Conservation (phyloP, 2,797 vertebrate species). For the Staurois parvus region DNA sequence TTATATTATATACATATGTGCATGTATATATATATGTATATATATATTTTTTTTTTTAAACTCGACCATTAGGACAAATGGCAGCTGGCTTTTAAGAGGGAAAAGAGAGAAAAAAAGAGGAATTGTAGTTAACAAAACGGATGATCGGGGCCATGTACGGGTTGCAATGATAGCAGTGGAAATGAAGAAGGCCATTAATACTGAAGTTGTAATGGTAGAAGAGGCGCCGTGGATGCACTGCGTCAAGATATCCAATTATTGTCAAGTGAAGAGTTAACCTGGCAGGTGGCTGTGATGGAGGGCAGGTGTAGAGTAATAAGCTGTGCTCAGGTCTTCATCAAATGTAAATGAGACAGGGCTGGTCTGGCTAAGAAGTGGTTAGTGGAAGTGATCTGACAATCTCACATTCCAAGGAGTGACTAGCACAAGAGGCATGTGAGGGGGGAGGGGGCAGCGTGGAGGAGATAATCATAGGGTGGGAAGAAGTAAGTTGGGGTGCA, state of each 20-base stretch:
- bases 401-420: slow-evolving; percentile 42
- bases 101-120: too few species aligned
- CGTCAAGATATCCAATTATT: not conserved
- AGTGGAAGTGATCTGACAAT: not conserved
- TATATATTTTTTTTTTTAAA: too few species aligned
- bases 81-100: too few species aligned
- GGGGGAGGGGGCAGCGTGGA: slow-evolving; percentile 25
- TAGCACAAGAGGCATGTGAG: slow-evolving; percentile 29
- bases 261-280: not conserved
- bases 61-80: too few species aligned
- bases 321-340: not conserved
- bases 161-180: too few species aligned
- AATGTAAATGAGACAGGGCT: not conserved
- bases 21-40: too few species aligned
- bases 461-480: slow-evolving; percentile 16
- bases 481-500: slow-evolving; percentile 15
- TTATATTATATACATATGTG: too few species aligned
- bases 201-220: not conserved
- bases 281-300: not conserved
- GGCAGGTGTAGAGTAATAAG: not conserved
- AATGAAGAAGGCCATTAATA: not conserved
- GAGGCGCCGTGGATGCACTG: not conserved
- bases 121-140: too few species aligned
- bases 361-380: slow-evolving; percentile 7
- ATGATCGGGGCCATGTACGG: too few species aligned